Evolutionary conservation across 2,797 vertebrate genomes (phyloP), one percentile per base, ranked within the genome.

Genomic region (Furcifer pardalis): DNA sequence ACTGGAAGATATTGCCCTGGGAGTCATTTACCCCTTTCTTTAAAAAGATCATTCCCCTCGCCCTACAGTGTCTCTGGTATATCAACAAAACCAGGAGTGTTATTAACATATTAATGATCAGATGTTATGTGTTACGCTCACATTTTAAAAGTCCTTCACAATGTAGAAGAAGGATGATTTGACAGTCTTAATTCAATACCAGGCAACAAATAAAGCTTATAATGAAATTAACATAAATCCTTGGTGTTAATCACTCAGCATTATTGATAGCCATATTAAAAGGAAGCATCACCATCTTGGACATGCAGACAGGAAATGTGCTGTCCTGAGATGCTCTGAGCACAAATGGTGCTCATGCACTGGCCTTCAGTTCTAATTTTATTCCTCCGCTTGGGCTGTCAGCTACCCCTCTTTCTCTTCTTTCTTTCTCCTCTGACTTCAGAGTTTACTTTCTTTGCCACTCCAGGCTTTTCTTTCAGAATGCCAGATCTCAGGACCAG

Each of bases 201-300:
- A 89, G 94, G 95, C 94, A 93, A 94, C 94, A 95, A 95, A 95
- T 95, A 95, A 95, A 95, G 95, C 95, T 96, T 95, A 95, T 95
- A 95, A 95, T 93, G 92, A 95, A 96, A 96, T 96, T 95, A 96
- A 94, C 96, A 95, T 96, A 95, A 95, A 95, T 96, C 94, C 93
- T 96, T 95, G 96, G 91, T 95, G 94, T 96, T 94, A 93, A 95
- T 95, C 94, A 95, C 88, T 95, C 92, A 85, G 89, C 91, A 93
- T 95, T 95, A 96, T 95, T 94, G 96, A 95, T 94, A 94, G 94
- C 94, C 89, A 25, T 90, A 93, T 37, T 81, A 92, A 92, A 90
- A 88, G 92, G 94, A 92, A 92, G 92, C 87, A 93, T 92, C 91
- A 90, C 87, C 84, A 75, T 82, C 82, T 90, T 90, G 93, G 92